Conservation (phyloP, 64 coral and sea anemone species). For the Anthopleura sola region DNA sequence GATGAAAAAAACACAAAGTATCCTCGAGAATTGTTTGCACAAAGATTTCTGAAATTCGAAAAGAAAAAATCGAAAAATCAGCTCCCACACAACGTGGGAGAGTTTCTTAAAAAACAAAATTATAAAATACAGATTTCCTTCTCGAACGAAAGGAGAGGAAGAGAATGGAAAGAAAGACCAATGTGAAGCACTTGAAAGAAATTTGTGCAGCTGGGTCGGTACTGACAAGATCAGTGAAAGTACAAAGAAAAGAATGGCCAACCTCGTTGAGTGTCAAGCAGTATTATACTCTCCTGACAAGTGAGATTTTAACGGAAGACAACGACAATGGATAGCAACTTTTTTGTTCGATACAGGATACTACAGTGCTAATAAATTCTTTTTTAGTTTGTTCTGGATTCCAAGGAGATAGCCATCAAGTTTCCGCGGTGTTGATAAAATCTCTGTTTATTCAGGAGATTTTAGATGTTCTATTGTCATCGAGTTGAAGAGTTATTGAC, state of each 20-base stretch:
- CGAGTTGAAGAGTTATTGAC: background rate
- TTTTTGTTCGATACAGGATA: background rate
- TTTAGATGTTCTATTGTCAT: background rate
- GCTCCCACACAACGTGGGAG: background rate
- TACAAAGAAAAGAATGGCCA: background rate
- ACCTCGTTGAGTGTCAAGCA: background rate
- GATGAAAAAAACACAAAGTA: background rate
- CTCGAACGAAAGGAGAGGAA: no score
- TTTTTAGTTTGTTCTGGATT: background rate
- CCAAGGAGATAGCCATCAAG: background rate
- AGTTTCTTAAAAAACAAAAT: background rate
- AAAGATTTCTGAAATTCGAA: no score
- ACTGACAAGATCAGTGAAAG: background rate
- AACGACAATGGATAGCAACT: background rate
- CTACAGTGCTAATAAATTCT: background rate
- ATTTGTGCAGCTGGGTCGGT: background rate
- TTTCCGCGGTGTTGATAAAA: background rate
- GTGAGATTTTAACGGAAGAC: background rate
- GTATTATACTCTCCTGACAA: background rate
- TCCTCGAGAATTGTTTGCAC: no score
- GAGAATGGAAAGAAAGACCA: background rate
- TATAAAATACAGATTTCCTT: no score
- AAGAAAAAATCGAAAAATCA: no score
- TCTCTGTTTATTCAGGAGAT: background rate
- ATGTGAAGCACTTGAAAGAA: background rate